Evolutionary conservation across 92 coral and sea anemone genomes (phyloP), one percentile per base, ranked within the genome.

Genomic region (Parazoanthus atlanticus): DNA sequence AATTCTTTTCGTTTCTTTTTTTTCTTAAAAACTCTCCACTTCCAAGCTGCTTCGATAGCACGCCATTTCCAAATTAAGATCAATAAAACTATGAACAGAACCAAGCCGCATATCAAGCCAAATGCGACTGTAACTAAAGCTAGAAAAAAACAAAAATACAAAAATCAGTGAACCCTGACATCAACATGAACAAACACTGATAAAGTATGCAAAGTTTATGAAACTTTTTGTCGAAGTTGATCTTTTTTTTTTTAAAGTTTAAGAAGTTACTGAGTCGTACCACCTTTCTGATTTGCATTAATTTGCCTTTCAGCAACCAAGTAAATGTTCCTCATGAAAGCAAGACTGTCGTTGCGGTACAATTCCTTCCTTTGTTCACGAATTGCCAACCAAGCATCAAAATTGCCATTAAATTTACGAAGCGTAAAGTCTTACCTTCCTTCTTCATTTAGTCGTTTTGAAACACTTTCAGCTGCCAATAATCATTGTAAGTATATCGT

Each of bases 41-140:
- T 70, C 87, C 79, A 84, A 17, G 87, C 87, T 13, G 87, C 87
- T 71, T 40, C 79, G 49, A 84, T 43, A 7, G 65, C 61, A 74
- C 79, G 87, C 87, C 87, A 84, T 84, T 84, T 84, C 78, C 87
- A 84, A 19, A 70, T 9, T 28, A 84, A 8, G 29, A 84, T 70
- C 29, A 84, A 33, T 9, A 84, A 23, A 69, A 71, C 3, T 40
- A 84, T 70, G 64, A 84, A 84, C 12, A 84, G 64, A 30, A 84
- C 64, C 79, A 84, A 43, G 41, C 79, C 87, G 31, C 87, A 70
- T 46, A 84, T 41, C 23, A 84, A 32, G 65, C 87, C 87, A 46
- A 84, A 71, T 65, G 78, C 87, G n/a, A 84, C 78, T 43, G 87
- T 65, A 84, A 84, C 67, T 71, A 84, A 21, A 40, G 64, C 87